Evolutionary conservation across 2,113 vertebrate species (phyloP), one percentile per base, ranked within the genome.

Genomic region (Syngnathus scovelli): DNA sequence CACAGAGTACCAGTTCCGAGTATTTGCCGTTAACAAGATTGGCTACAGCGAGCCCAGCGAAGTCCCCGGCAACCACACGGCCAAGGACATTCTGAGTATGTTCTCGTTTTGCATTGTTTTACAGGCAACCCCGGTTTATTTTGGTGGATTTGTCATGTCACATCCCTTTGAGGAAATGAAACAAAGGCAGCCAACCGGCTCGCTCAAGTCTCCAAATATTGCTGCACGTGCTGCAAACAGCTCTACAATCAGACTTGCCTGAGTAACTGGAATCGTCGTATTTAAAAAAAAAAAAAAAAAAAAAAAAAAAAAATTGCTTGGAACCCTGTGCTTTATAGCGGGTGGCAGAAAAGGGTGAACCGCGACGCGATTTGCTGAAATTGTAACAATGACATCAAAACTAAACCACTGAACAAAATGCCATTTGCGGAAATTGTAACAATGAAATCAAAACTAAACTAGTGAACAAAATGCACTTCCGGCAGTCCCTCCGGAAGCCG

Each of bases 41-140:
- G 97, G 97, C 71, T 94, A 93, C 85, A 97, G 97, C 8, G 97
- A 99, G 68, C 95, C 97, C 77, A 99, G 95, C 67, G 96, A 98
- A 41, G 93, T 98, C 76, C 96, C 96, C 38, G 97, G 94, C 66
- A 98, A 93, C 68, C 95, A 99, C 81, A 85, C 73, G 70, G 87
- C 97, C 73, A 95, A 98, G 75, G 95, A 98, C 69, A 97, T 99
- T 83, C 90, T 98, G 68, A 95, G 97, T 99, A 93, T 59, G 95
- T 92, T 82, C 64, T 27, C 12, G 2, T 52, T 6, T 18, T 61
- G 9, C 10, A 39, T 41, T 10, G 1, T 41, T 5, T 1, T 56
- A 21, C 55, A 33, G 13, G 7, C 4, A 3, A 58, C 27, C 23
- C 6, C 11, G 10, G 11, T 27, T 55, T 27, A 21, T 23, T 3